These are phyloP conservation scores for Cryptus armator DNA, from an alignment of 2,888 invertebrate species.

Conservation along the genomic window DNA sequence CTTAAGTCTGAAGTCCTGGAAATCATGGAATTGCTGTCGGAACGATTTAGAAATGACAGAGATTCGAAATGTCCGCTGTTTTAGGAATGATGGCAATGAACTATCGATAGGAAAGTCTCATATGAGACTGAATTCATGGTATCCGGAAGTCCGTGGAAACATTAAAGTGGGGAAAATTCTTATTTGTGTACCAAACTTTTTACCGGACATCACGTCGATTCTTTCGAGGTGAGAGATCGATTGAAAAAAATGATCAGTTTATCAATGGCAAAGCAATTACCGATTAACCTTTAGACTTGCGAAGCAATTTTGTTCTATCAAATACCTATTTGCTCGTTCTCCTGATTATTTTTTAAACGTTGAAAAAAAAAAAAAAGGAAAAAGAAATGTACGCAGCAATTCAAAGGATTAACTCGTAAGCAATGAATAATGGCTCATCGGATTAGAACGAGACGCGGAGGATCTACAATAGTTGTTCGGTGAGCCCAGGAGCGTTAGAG, in stretches of 20 bases:
- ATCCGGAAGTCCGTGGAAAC: too few species aligned
- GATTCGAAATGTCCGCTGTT: background rate
- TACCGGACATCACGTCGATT: background rate
- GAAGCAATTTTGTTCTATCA: background rate
- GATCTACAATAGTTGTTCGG: slow-evolving; percentile 5
- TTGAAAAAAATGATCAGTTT: background rate
- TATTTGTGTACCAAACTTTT: too few species aligned
- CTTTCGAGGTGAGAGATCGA: background rate
- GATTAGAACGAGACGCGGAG: background rate
- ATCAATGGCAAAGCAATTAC: background rate
- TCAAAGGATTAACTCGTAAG: background rate
- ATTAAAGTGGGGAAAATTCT: too few species aligned
- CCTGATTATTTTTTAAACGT: background rate
- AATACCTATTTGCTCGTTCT: background rate
- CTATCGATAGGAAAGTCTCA: too few species aligned
- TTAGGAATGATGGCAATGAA: too few species aligned
- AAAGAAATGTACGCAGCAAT: background rate
- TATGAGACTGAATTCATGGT: too few species aligned
- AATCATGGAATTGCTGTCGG: background rate
- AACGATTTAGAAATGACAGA: slow-evolving; percentile 38
- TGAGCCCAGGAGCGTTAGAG: background rate
- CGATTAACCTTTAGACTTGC: background rate
- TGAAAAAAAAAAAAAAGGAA: background rate
- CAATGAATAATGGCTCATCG: background rate
- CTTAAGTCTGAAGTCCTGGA: too few species aligned